These are phyloP conservation scores for Philaenus spumarius DNA, from an alignment of 1,140 invertebrate genomes.

Conservation along the genomic window DNA sequence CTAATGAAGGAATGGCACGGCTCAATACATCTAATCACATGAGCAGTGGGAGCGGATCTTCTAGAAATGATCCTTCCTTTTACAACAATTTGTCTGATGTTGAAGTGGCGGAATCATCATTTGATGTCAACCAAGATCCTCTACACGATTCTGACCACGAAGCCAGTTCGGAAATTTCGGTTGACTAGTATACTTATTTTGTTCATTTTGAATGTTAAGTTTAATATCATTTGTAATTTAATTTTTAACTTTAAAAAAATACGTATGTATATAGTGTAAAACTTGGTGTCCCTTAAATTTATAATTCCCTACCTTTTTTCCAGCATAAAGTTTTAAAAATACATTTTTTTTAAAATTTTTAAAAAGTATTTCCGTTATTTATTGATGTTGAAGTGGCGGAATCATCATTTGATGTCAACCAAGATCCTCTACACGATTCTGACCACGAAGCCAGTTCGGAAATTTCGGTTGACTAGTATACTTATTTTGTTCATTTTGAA, in stretches of 20 bases:
- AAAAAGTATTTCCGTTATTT: too few relatives aligned
- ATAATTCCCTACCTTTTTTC: too few relatives aligned
- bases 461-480: constrained; percentile 27
- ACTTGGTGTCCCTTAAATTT: too few relatives aligned
- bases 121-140: constrained; percentile 4
- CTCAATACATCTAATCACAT: constrained; percentile 47
- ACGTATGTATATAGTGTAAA: too few relatives aligned
- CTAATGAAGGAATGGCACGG: constrained; percentile 60
- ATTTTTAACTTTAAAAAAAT: too few relatives aligned
- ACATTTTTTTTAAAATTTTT: too few relatives aligned
- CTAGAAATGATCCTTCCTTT: not conserved
- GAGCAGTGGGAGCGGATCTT: not conserved
- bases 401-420: not conserved
- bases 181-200: too few relatives aligned
- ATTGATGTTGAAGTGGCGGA: constrained; percentile 4
- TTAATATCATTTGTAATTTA: too few relatives aligned
- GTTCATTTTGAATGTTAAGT: too few relatives aligned
- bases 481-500: too few relatives aligned
- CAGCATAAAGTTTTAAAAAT: too few relatives aligned
- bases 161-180: constrained; percentile 14
- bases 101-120: not conserved
- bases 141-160: constrained; percentile 10
- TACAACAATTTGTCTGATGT: constrained; percentile 14
- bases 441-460: constrained; percentile 16
- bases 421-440: constrained; percentile 8